Conservation (phyloP, 53 echinoderm and acorn worm species). For the Glandiceps talaboti region DNA sequence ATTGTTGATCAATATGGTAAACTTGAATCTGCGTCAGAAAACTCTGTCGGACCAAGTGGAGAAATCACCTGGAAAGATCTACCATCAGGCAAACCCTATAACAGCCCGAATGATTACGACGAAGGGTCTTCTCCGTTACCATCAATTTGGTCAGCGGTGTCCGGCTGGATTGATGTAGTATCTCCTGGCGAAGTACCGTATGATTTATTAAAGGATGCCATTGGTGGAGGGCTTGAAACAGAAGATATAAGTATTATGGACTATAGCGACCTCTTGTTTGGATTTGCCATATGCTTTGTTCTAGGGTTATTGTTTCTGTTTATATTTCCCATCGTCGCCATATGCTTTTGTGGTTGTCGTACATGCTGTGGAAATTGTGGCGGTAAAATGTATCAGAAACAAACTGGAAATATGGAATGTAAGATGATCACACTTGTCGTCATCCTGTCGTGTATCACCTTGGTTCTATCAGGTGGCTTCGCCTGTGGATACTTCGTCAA, state of each 20-base stretch:
- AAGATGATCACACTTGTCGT: not conserved
- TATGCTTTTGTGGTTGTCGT: conserved; percentile 86
- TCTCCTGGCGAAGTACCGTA: conserved; percentile 77
- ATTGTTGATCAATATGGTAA: too few species aligned
- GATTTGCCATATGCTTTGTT: conserved; percentile 57
- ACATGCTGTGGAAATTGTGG: conserved; percentile 78
- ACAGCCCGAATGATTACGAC: conserved; percentile 23
- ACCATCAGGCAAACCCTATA: conserved; percentile 34
- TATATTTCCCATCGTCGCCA: conserved; percentile 58
- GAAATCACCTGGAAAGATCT: conserved; percentile 34
- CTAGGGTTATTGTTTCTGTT: conserved; percentile 47
- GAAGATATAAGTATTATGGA: not conserved
- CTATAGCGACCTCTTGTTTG: conserved; percentile 34
- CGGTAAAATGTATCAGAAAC: conserved; percentile 68
- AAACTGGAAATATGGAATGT: not conserved
- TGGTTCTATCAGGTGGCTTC: not conserved
- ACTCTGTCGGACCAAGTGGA: conserved; percentile 6
- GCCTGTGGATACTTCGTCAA: not conserved
- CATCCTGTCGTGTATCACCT: not conserved
- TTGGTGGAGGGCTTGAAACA: not conserved
- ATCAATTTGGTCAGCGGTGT: conserved; percentile 69
- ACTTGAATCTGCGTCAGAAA: not conserved
- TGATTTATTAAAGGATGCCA: not conserved
- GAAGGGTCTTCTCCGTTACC: conserved; percentile 49
- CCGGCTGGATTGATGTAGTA: conserved; percentile 58